Evolutionary conservation across 2,888 invertebrate species (phyloP).

Genomic region (Aphrophora alni): DNA sequence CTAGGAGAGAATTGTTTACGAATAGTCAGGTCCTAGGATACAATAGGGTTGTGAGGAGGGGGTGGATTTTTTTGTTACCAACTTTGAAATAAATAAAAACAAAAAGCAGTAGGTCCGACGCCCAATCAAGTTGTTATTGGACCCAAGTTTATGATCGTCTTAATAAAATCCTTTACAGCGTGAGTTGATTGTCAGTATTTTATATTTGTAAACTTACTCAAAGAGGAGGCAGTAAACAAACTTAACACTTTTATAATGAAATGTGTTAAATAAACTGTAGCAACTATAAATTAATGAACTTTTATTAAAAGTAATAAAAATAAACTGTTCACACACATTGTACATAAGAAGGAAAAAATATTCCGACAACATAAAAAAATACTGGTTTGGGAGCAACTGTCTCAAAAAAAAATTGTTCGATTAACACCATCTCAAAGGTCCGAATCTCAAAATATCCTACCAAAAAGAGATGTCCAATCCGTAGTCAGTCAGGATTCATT

Average conservation of each 20-base stretch:
- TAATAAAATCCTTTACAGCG: neutral
- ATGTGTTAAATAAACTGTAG: neutral
- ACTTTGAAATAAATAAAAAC: conserved; percentile 9
- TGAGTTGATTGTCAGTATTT: neutral
- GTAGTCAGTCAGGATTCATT: too few species aligned
- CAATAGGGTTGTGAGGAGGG: too few species aligned
- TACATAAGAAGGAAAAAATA: too few species aligned
- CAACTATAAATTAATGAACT: too few species aligned
- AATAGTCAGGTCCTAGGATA: neutral
- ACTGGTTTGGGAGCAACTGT: too few species aligned
- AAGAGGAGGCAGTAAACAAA: neutral
- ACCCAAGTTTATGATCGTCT: neutral
- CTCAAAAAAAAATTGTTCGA: too few species aligned
- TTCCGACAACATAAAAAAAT: too few species aligned
- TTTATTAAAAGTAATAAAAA: too few species aligned
- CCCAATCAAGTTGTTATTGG: neutral
- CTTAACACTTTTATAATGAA: neutral
- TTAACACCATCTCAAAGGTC: too few species aligned
- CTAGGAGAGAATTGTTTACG: neutral
- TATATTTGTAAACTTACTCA: neutral
- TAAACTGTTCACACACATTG: too few species aligned
- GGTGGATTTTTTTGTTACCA: neutral
- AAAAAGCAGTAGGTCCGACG: neutral
- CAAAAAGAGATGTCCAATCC: too few species aligned
- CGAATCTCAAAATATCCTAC: too few species aligned